A percentile compares a stretch with the other conserved stretches of the same genome.
These are phyloP conservation scores for Corydoras maculifer DNA, from an alignment of 2,113 vertebrate genomes.

Conservation along the genomic window DNA sequence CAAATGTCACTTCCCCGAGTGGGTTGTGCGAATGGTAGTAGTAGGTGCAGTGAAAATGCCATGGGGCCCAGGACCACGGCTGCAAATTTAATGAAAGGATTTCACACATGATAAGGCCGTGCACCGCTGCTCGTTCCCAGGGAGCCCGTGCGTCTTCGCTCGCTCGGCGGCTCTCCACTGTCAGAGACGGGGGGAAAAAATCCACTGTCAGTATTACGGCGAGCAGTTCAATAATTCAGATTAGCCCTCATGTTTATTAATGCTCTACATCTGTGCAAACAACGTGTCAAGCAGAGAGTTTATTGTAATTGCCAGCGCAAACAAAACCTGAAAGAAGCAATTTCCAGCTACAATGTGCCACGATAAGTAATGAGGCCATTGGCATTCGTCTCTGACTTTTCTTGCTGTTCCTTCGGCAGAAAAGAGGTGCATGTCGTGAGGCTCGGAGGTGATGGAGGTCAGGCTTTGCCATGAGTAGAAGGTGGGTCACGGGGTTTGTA, in stretches of 20 bases:
- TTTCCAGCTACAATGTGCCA: slow-evolving; percentile 99
- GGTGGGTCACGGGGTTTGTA: slow-evolving; percentile 95
- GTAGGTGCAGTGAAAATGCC: slow-evolving; percentile 62
- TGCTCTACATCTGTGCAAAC: slow-evolving; percentile 99
- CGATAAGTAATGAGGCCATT: slow-evolving; percentile 99
- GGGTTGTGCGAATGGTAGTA: slow-evolving; percentile 11
- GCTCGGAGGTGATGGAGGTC: slow-evolving; percentile 93
- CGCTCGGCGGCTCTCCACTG: slow-evolving; percentile 31
- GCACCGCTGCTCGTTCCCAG: slow-evolving; percentile 72
- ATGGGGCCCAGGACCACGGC: slow-evolving; percentile 66
- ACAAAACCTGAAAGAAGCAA: slow-evolving; percentile 99
- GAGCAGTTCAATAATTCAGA: slow-evolving; percentile 99
- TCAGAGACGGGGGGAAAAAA: slow-evolving; percentile 48
- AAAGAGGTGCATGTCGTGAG: slow-evolving; percentile 93
- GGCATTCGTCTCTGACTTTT: slow-evolving; percentile 88
- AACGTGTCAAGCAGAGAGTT: slow-evolving; percentile 99
- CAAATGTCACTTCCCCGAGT: slow-evolving; percentile 36
- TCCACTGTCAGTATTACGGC: slow-evolving; percentile 94
- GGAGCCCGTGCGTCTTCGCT: slow-evolving; percentile 56
- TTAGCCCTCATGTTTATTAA: slow-evolving; percentile 99
- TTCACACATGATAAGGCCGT: slow-evolving; percentile 79
- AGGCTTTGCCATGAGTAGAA: slow-evolving; percentile 80
- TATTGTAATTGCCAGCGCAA: slow-evolving; percentile 99
- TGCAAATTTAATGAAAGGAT: slow-evolving; percentile 84
- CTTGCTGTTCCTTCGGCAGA: slow-evolving; percentile 82